Conservation (phyloP, 2,888 invertebrate species). For the Parascotia fuliginaria region DNA sequence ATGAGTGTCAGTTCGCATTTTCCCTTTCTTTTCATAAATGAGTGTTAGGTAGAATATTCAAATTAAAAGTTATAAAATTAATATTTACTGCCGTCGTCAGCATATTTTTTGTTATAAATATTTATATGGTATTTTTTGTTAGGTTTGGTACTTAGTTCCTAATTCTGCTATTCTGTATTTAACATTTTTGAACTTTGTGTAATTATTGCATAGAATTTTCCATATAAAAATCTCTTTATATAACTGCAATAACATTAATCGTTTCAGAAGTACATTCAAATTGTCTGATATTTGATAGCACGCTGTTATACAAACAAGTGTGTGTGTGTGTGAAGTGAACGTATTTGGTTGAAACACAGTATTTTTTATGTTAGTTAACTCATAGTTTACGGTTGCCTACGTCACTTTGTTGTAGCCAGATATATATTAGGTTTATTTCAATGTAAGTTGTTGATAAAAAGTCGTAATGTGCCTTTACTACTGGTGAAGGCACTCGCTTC, state of each 20-base stretch:
- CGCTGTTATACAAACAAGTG: too few species aligned
- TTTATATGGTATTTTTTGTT: neutral
- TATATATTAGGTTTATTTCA: too few species aligned
- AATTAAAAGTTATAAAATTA: slow-evolving; percentile 25
- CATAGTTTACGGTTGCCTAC: too few species aligned
- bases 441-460: too few species aligned
- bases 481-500: too few species aligned
- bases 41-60: slow-evolving; percentile 39
- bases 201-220: neutral
- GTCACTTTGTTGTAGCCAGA: too few species aligned
- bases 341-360: too few species aligned
- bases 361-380: too few species aligned
- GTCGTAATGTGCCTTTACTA: too few species aligned
- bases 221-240: neutral
- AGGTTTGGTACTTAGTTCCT: slow-evolving; percentile 2
- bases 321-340: too few species aligned
- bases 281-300: neutral
- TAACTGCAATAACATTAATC: neutral
- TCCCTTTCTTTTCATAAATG: slow-evolving; percentile 31
- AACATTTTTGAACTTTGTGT: neutral
- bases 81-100: slow-evolving; percentile 17
- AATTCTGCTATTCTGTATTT: neutral
- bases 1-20: too few species aligned
- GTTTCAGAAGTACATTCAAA: neutral
- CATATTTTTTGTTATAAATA: slow-evolving; percentile 10